A percentile compares a stretch with the other conserved stretches of the same genome.
phyloP scores from a whole-genome alignment of 2,888 invertebrate genomes.

The Pandemis corylana region DNA sequence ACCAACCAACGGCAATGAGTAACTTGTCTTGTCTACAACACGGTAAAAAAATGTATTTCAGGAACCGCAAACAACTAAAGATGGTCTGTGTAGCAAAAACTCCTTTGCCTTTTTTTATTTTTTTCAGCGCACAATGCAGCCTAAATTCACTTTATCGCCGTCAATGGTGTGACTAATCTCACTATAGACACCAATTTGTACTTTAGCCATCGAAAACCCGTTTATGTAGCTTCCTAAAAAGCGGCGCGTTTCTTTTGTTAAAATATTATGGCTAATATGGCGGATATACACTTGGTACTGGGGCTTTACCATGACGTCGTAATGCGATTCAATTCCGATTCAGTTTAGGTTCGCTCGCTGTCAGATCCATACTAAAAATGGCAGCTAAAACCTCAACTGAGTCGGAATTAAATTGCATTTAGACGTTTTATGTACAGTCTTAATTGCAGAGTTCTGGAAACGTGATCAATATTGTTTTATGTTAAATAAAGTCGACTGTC shows the following conservation, averaged over 20 bases:
- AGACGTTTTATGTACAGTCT: no score
- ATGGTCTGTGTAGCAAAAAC: neutral
- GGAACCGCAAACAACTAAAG: neutral
- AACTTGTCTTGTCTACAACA: neutral
- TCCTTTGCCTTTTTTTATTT: neutral
- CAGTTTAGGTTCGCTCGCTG: no score
- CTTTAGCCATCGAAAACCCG: neutral
- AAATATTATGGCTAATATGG: neutral
- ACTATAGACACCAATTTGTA: slow-evolving; percentile 2
- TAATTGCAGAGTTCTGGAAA: neutral
- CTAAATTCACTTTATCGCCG: slow-evolving; percentile 1
- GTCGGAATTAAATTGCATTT: no score
- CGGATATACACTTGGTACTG: neutral
- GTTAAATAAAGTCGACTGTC: neutral
- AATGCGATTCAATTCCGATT: no score
- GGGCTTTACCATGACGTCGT: no score
- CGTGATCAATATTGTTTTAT: neutral
- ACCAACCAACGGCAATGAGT: no score
- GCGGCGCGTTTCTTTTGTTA: neutral
- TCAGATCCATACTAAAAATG: no score
- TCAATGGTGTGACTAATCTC: slow-evolving; percentile 1
- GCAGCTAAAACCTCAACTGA: no score
- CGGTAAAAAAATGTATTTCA: neutral
- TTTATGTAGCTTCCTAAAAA: neutral
- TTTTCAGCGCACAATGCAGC: neutral